Conservation (phyloP, 2,113 vertebrate genomes). For the Rhinolophus ferrumequinum region DNA sequence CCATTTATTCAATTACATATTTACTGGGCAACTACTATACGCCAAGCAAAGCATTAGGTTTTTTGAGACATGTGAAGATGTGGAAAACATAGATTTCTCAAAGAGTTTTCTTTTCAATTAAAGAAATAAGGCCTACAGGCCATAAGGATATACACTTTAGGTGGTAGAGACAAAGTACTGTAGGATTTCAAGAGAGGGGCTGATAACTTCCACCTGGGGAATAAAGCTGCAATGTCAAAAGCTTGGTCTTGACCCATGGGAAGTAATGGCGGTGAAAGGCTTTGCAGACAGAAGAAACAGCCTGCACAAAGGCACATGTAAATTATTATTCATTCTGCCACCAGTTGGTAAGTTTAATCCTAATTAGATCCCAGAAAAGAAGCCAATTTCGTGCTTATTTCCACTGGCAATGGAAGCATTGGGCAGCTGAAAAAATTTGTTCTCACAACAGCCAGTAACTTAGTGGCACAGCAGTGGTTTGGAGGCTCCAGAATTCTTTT, state of each 20-base stretch:
- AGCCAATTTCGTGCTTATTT: slow-evolving; percentile 55
- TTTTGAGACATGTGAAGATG: background rate
- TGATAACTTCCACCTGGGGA: background rate
- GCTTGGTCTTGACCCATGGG: background rate
- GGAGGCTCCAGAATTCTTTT: slow-evolving; percentile 25
- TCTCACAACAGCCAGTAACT: slow-evolving; percentile 4
- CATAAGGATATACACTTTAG: background rate
- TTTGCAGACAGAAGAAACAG: slow-evolving; percentile 24
- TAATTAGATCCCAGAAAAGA: slow-evolving; percentile 46
- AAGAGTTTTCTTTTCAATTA: slow-evolving; percentile 9
- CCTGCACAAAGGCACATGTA: background rate
- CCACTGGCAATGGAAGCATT: slow-evolving; percentile 21
- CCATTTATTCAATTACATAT: background rate
- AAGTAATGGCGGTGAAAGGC: background rate
- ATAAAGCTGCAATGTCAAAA: background rate
- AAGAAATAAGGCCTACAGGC: background rate
- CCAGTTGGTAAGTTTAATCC: slow-evolving; percentile 64
- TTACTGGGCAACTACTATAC: background rate
- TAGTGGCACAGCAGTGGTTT: slow-evolving; percentile 25
- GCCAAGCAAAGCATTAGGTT: background rate
- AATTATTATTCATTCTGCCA: slow-evolving; percentile 70
- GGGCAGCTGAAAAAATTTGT: slow-evolving; percentile 29
- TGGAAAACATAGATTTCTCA: background rate
- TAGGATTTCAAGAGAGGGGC: background rate
- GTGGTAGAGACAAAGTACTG: background rate